Evolutionary conservation across 2,113 vertebrate species (phyloP), one percentile per base, ranked within the genome.

Genomic region (Dunckerocampus dactyliophorus): DNA sequence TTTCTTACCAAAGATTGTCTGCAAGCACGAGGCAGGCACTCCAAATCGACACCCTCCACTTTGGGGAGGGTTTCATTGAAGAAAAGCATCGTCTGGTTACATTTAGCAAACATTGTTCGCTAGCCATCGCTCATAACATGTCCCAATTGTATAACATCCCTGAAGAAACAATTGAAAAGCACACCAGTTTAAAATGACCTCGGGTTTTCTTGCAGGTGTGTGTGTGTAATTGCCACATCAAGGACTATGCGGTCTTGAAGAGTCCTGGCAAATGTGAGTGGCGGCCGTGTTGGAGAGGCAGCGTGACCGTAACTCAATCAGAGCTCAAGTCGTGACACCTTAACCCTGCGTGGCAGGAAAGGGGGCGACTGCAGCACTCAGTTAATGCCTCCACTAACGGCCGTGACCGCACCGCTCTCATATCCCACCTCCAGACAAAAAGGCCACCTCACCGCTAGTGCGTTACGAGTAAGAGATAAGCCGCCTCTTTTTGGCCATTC

Each of bases 241-340:
- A 54, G 63, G 76, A 12, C 63, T 72, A 72, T 66, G 75, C 72
- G 75, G 71, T 67, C 69, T 73, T 82, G 73, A 56, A 49, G 67
- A 71, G 66, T 69, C 62, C 19, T 64, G 62, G 70, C 58, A 71
- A 82, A 77, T 69, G 74, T 87, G 82, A 85, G 81, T 82, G 86
- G 85, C 83, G 80, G 73, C 85, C 79, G 82, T 86, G 87, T 46
- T 69, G 76, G 54, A 59, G 86, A 75, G 82, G 67, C 79, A 71
- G 79, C 65, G 76, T 87, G 89, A 92, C 87, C 90, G 93, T 92
- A 93, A 94, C 90, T 88, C 88, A 90, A 93, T 93, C 91, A 87
- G 0, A 53, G 86, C 88, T 89, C 14, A 65, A 90, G 87, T 85
- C 86, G 84, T 89, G 88, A 91, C 89, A 91, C 81, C 17, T 79